Evolutionary conservation across 2,797 vertebrate genomes (phyloP).

Genomic region (Karalla daura): DNA sequence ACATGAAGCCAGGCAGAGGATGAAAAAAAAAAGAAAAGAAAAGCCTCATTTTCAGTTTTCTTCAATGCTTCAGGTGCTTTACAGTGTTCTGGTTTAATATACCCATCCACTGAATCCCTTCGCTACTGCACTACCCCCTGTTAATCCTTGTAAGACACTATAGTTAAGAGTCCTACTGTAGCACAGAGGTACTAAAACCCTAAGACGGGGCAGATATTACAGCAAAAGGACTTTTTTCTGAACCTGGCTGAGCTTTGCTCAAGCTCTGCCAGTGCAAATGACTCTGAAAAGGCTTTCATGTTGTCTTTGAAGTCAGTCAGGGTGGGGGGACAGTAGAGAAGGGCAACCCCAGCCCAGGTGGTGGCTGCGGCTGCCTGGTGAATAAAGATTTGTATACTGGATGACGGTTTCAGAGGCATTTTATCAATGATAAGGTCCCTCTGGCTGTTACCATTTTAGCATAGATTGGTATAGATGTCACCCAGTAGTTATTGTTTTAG

Average conservation of each 20-base stretch:
- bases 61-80: constrained; percentile 15
- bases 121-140: not conserved
- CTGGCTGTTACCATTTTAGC: too few species aligned
- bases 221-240: not conserved
- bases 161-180: not conserved
- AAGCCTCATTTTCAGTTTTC: constrained; percentile 20
- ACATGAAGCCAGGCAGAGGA: constrained; percentile 3
- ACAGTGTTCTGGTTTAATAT: constrained; percentile 11
- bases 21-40: constrained; percentile 10
- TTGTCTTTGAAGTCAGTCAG: constrained; percentile 64
- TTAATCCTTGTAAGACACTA: constrained; percentile 1
- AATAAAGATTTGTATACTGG: not conserved
- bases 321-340: constrained; percentile 26
- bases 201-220: not conserved
- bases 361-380: not conserved
- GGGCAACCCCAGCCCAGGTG: constrained; percentile 17
- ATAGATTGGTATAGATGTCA: too few species aligned
- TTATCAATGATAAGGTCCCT: too few species aligned
- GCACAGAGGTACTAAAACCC: constrained; percentile 4
- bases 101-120: not conserved
- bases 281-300: constrained; percentile 60
- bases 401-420: not conserved
- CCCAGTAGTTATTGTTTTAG: too few species aligned
- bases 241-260: constrained; percentile 2
- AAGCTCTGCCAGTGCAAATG: not conserved